Conservation (phyloP, 2,797 vertebrate genomes). For the Pangasius djambal region DNA sequence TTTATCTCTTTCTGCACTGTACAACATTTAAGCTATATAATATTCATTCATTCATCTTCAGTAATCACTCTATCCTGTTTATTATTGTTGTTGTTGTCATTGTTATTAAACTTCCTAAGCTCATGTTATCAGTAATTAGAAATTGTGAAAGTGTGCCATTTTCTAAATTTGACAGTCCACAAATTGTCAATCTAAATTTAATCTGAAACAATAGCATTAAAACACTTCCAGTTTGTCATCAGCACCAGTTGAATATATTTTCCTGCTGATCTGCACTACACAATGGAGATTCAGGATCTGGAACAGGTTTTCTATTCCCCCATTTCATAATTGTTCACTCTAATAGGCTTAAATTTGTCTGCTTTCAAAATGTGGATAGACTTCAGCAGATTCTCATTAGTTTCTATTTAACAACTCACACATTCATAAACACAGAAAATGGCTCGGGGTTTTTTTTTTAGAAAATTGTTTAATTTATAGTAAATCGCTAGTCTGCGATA, state of each 20-base stretch:
- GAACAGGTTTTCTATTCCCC: not conserved
- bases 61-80: not conserved
- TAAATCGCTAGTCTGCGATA: not conserved
- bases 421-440: not conserved
- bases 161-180: not conserved
- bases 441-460: too few relatives aligned
- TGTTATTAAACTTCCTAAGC: not conserved
- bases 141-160: not conserved
- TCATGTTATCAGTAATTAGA: not conserved
- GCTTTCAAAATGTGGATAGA: not conserved
- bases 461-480: not conserved
- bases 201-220: not conserved
- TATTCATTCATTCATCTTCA: not conserved
- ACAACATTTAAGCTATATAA: too few relatives aligned
- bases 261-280: not conserved
- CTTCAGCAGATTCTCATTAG: not conserved
- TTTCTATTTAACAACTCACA: constrained; percentile 5
- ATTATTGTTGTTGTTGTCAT: not conserved
- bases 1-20: too few relatives aligned
- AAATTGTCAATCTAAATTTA: not conserved
- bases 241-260: not conserved
- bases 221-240: not conserved
- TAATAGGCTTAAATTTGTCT: not conserved
- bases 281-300: not conserved
- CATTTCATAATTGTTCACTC: not conserved